These are phyloP conservation scores for Nematopogon swammerdamellus DNA, from an alignment of 2,888 invertebrate species.

Conservation along the genomic window DNA sequence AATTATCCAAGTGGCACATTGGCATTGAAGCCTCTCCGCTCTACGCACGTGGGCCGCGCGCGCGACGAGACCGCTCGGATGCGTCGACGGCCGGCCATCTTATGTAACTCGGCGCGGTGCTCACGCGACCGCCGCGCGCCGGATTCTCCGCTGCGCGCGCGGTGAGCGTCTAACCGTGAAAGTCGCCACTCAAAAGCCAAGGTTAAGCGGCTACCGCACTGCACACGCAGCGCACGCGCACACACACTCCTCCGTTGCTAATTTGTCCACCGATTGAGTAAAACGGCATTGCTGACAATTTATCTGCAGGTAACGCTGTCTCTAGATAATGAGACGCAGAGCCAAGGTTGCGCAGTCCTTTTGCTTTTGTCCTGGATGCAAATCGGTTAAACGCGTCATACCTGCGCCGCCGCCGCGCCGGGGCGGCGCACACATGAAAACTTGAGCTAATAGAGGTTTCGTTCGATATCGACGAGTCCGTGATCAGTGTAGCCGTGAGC, in stretches of 20 bases:
- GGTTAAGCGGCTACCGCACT: conserved; percentile 46
- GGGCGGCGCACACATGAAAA: neutral
- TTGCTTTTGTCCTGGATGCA: neutral
- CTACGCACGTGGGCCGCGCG: too few species aligned
- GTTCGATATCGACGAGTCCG: too few species aligned
- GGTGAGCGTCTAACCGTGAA: conserved; percentile 53
- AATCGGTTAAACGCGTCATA: too few species aligned
- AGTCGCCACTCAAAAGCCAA: conserved; percentile 56
- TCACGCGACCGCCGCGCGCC: neutral
- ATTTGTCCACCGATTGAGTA: neutral
- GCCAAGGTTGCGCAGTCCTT: neutral
- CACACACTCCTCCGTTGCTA: neutral
- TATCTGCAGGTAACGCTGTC: too few species aligned
- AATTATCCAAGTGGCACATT: too few species aligned
- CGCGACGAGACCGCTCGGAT: too few species aligned
- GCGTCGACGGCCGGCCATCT: too few species aligned
- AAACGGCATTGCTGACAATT: neutral
- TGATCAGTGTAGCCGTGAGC: too few species aligned
- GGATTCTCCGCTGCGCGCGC: conserved; percentile 13
- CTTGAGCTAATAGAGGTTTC: neutral
- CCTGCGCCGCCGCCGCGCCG: too few species aligned
- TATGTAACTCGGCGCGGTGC: too few species aligned
- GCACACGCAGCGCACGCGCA: neutral
- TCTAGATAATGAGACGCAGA: too few species aligned
- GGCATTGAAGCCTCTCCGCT: too few species aligned